Percentiles rank a stretch among this genome's conserved stretches.
Evolutionary conservation across 2,113 vertebrate species (phyloP).

Genomic region (Etia nguti): DNA sequence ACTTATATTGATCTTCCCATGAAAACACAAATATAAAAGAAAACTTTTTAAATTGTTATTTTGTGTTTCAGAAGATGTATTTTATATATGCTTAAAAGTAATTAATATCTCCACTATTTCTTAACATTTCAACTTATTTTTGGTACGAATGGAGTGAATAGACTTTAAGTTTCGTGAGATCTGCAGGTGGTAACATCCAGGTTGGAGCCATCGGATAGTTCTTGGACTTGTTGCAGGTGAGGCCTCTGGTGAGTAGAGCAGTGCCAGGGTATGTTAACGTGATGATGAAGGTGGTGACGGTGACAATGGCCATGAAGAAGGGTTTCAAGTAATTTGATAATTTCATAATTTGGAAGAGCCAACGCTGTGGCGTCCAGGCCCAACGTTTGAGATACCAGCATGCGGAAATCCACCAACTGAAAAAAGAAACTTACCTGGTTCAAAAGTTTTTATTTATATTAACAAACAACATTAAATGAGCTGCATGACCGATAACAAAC

Average conservation of each 20-base stretch:
- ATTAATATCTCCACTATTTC: neutral
- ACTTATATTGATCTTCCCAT: neutral
- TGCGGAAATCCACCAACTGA: conserved; percentile 83
- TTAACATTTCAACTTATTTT: neutral
- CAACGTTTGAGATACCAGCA: conserved; percentile 78
- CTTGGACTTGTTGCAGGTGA: conserved; percentile 2
- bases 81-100: neutral
- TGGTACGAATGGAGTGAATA: neutral
- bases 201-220: neutral
- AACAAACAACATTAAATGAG: neutral
- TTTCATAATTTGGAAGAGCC: conserved; percentile 80
- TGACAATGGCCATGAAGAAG: conserved; percentile 74
- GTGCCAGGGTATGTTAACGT: neutral
- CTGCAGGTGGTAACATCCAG: neutral
- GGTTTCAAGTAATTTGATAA: conserved; percentile 78
- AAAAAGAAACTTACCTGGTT: neutral
- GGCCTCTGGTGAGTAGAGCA: conserved; percentile 35
- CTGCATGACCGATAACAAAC: neutral
- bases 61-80: neutral
- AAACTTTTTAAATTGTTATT: neutral
- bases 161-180: neutral
- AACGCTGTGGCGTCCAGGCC: conserved; percentile 69
- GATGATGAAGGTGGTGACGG: conserved; percentile 57
- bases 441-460: neutral
- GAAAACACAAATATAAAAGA: neutral